Percentiles rank a stretch among this genome's conserved stretches.
phyloP scores from a whole-genome alignment of 2,797 vertebrate genomes.

The Mus spretus region DNA sequence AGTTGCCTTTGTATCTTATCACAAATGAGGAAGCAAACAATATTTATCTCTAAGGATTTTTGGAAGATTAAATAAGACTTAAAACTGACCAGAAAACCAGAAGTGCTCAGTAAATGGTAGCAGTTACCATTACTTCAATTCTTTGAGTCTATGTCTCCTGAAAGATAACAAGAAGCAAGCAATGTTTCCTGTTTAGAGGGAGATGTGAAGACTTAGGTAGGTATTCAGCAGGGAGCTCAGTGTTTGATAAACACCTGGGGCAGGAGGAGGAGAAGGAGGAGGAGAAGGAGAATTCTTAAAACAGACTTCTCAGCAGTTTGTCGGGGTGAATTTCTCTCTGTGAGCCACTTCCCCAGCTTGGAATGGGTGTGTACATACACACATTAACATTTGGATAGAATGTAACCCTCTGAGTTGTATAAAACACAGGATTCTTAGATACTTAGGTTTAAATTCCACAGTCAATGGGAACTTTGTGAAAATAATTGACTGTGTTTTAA shows the following conservation, averaged over 20 bases:
- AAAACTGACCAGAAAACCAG: neutral
- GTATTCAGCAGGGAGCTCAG: neutral
- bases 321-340: neutral
- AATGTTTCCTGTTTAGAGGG: neutral
- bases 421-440: neutral
- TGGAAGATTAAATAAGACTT: conserved; percentile 37
- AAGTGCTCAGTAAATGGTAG: conserved; percentile 6
- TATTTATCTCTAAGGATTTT: conserved; percentile 35
- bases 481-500: conserved; percentile 65
- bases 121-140: neutral
- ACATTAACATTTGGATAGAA: conserved; percentile 28
- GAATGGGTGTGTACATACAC: neutral
- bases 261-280: neutral
- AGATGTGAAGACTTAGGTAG: neutral
- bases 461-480: conserved; percentile 40
- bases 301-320: neutral
- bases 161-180: neutral
- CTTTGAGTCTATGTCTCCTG: neutral
- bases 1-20: neutral
- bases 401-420: neutral
- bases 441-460: conserved; percentile 12
- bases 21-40: conserved; percentile 44
- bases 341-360: neutral
- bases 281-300: conserved; percentile 38
- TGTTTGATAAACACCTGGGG: neutral